phyloP scores from a whole-genome alignment of 2,797 vertebrate genomes.

The Catamblyrhynchus diadema region DNA sequence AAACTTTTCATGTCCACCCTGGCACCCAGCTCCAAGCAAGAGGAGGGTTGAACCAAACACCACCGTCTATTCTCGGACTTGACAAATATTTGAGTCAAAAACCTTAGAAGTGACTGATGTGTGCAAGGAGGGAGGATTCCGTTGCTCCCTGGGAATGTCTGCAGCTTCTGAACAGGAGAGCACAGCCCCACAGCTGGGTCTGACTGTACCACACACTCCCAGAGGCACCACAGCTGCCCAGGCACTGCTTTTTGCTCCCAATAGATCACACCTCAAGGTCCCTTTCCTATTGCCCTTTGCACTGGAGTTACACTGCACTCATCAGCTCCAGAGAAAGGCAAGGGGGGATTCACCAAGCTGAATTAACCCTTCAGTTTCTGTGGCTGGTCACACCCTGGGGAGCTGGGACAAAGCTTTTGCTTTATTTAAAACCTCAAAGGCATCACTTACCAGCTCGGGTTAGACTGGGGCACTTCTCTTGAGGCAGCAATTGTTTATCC shows the following conservation, averaged over 20 bases:
- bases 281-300: not conserved
- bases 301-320: too few species aligned
- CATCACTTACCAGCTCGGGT: not conserved
- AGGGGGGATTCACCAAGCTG: not conserved
- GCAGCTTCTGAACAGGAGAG: conserved; percentile 26
- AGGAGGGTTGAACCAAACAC: not conserved
- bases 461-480: not conserved
- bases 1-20: not conserved
- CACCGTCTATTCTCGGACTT: not conserved
- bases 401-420: not conserved
- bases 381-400: fast-evolving
- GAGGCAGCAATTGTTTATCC: not conserved
- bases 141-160: not conserved
- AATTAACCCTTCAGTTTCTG: not conserved
- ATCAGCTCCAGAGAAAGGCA: not conserved
- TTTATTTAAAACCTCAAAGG: not conserved
- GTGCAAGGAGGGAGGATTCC: not conserved
- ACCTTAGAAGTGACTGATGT: not conserved
- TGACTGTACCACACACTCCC: not conserved
- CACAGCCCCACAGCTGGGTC: not conserved
- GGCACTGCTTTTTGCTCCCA: not conserved
- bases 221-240: not conserved
- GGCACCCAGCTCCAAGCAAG: not conserved
- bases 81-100: not conserved
- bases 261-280: fast-evolving